A percentile compares a stretch with the other conserved stretches of the same genome.
phyloP scores from a whole-genome alignment of 1,140 invertebrate species.

The Drosophila lini region DNA sequence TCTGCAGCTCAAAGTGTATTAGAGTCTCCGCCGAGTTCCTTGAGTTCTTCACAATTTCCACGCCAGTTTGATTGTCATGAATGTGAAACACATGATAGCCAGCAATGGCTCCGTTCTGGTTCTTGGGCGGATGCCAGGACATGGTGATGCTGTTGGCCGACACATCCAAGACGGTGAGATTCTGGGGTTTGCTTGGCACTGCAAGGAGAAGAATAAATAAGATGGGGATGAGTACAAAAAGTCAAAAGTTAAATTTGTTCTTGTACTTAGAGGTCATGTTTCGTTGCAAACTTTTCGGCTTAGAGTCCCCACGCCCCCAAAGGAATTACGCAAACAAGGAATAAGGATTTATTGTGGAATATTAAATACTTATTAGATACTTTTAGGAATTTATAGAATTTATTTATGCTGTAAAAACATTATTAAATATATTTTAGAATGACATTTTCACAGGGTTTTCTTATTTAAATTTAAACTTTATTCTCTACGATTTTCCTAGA shows the following conservation, averaged over 20 bases:
- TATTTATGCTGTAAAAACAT: neutral
- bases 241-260: slow-evolving; percentile 54
- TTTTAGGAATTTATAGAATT: neutral
- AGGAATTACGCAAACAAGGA: slow-evolving; percentile 15
- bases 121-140: slow-evolving; percentile 91
- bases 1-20: slow-evolving; percentile 86
- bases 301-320: neutral
- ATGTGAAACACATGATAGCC: slow-evolving; percentile 90
- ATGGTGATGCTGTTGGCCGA: slow-evolving; percentile 91
- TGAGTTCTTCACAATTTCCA: slow-evolving; percentile 86
- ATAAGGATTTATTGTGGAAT: slow-evolving; percentile 3
- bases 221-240: slow-evolving; percentile 41
- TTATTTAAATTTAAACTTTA: neutral
- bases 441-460: too few relatives aligned
- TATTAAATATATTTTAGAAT: neutral
- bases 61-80: slow-evolving; percentile 88
- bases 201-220: slow-evolving; percentile 67
- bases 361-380: slow-evolving; percentile 1
- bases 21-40: slow-evolving; percentile 83
- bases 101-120: slow-evolving; percentile 89
- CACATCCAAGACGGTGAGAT: slow-evolving; percentile 90
- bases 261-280: slow-evolving; percentile 46
- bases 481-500: neutral
- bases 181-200: slow-evolving; percentile 93
- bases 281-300: slow-evolving; percentile 45